phyloP scores from a whole-genome alignment of 2,797 vertebrate species.

The Silurus aristotelis region DNA sequence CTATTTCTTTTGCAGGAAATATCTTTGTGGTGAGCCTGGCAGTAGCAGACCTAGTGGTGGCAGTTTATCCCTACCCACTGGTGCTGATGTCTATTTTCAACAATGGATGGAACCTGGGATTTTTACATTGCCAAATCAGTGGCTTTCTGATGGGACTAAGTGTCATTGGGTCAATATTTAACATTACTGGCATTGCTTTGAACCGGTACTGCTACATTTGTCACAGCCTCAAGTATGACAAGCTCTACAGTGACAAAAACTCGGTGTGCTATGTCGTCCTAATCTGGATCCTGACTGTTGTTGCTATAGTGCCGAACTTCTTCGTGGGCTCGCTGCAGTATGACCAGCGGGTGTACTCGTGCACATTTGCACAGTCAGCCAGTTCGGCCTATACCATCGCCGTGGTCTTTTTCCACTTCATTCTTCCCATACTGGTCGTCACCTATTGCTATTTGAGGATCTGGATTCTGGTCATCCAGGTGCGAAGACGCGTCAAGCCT shows the following conservation, averaged over 20 bases:
- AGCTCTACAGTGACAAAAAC: slow-evolving; percentile 79
- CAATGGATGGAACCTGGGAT: slow-evolving; percentile 81
- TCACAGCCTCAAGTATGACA: slow-evolving; percentile 83
- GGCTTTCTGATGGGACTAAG: slow-evolving; percentile 84
- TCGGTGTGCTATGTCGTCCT: slow-evolving; percentile 77
- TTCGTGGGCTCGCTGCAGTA: slow-evolving; percentile 79
- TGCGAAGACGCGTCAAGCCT: slow-evolving; percentile 77
- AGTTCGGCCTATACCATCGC: slow-evolving; percentile 78
- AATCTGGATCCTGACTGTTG: slow-evolving; percentile 81
- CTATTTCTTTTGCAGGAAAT: slow-evolving; percentile 56
- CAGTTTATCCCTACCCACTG: slow-evolving; percentile 60
- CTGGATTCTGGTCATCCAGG: slow-evolving; percentile 82
- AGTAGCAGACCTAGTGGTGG: slow-evolving; percentile 58
- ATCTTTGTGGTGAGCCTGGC: slow-evolving; percentile 61
- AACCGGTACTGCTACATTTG: slow-evolving; percentile 87
- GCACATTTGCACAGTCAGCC: slow-evolving; percentile 80
- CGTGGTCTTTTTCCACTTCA: slow-evolving; percentile 85
- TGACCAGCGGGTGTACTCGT: slow-evolving; percentile 82
- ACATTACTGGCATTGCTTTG: slow-evolving; percentile 83
- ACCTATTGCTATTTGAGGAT: slow-evolving; percentile 86
- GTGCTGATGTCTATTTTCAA: slow-evolving; percentile 78
- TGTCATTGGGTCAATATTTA: slow-evolving; percentile 85
- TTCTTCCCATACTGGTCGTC: slow-evolving; percentile 80
- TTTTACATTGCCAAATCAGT: slow-evolving; percentile 81
- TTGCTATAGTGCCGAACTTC: slow-evolving; percentile 80